phyloP scores from a whole-genome alignment of 1,140 invertebrate genomes.

The Drosophila albomicans region DNA sequence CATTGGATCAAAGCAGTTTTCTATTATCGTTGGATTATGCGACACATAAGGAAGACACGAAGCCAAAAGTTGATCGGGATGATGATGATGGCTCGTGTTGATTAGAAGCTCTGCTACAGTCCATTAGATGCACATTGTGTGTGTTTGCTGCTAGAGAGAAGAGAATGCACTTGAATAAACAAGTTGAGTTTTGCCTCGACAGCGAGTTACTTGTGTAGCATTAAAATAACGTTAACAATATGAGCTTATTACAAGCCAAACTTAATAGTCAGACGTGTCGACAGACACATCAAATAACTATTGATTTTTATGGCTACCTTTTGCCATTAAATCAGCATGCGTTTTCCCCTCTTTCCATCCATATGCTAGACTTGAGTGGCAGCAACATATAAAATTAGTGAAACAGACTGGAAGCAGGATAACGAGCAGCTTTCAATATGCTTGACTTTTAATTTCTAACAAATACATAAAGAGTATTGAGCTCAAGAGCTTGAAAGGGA shows the following conservation, averaged over 20 bases:
- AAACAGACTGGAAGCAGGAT: constrained; percentile 36
- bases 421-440: constrained; percentile 6
- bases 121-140: constrained; percentile 54
- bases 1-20: constrained; percentile 72
- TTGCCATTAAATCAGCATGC: not conserved
- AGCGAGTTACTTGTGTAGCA: not conserved
- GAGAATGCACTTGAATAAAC: constrained; percentile 12
- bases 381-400: constrained; percentile 44
- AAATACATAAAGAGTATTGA: not conserved
- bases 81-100: constrained; percentile 47
- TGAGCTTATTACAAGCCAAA: too few relatives aligned
- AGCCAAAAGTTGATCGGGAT: not conserved
- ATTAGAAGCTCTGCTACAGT: constrained; percentile 45
- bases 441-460: not conserved
- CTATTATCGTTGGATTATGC: constrained; percentile 75
- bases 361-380: constrained; percentile 3
- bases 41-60: constrained; percentile 61
- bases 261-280: too few relatives aligned
- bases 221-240: not conserved
- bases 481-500: not conserved
- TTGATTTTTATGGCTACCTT: not conserved
- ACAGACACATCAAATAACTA: too few relatives aligned
- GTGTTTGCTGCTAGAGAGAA: constrained; percentile 10
- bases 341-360: not conserved
- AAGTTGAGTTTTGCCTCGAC: not conserved